Base-by-base conservation (phyloP, 2,888 invertebrate species). In the Euclidia mi region DNA sequence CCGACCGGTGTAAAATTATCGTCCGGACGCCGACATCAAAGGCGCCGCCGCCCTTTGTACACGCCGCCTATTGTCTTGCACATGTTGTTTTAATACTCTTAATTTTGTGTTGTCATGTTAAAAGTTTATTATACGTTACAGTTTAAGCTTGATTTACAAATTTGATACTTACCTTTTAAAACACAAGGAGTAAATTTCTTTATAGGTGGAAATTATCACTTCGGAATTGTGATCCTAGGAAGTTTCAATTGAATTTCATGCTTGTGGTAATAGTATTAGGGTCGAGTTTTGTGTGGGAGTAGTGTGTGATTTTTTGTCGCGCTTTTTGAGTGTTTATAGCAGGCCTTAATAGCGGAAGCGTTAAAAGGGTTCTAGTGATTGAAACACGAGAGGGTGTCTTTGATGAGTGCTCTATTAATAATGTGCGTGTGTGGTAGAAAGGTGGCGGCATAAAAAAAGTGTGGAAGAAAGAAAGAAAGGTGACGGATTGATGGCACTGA, bases 91-190 rank as follows among this genome's bases (percentile, higher is more conserved):
- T 88, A 85, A 88, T 89, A 83, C 86, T 82, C 87, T 88, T 91
- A 90, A 92, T 92, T 91, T 89, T 84, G 81, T 89, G 90, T 89
- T 91, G 92, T 92, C 91, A 89, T 90, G 89, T 90, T 89, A 88
- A 89, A 90, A 88, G 88, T 91, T 92, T 92, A 92, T 91, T 87
- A 87, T 81, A 75, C 59, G 60, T 53, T 48, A 47, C 57, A 47
- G 46, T 44, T 28, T n/a, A 29, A 38, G n/a, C 17, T 0, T 32
- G 46, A 1, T 64, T 62, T 31, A 44, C 59, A 6, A 81, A 56
- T 78, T 66, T 71, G 28, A 62, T 66, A 72, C 64, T 76, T 85
- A 79, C 56, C 28, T 1, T 37, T 11, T 11, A 55, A 14, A 12
- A 0, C 0, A 41, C 71, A 76, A 38, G 47, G 40, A 11, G 44